Evolutionary conservation across 92 coral and sea anemone genomes (phyloP), one percentile per base, ranked within the genome.

Genomic region (Meandrina meandrites): DNA sequence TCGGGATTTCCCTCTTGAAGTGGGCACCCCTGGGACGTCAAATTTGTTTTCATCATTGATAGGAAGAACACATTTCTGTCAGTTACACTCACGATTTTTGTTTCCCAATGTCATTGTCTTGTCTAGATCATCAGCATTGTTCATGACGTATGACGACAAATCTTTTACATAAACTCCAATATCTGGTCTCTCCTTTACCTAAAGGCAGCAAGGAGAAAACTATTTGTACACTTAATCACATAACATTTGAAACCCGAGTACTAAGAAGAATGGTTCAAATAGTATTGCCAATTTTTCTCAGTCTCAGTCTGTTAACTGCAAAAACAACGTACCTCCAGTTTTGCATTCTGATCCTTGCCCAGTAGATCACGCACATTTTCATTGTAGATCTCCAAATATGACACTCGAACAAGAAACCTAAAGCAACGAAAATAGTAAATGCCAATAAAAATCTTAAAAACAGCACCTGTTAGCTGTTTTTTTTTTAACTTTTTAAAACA

Each of bases 171-270:
- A 97, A 11, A 97, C 99, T 68, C 99, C 99, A 82, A 97, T 80
- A 79, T 97, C 98, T 22, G 99, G 99, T 30, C 99, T 87, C 83
- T 97, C 99, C 82, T 97, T 97, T n/a, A 97, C 99, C 99, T 97
- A 64, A 56, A 70, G 37, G 42, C 56, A 24, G 5, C 35, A n/a
- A 14, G 45, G 42, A 67, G 64, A 70, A 57, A 71, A 64, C 13
- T 13, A 60, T n/a, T 18, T 18, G 66, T 19, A 0, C 27, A 16
- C 64, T 31, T 22, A 7, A 60, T 3, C 6, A 66, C 34, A 12
- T 13, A 1, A 34, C n/a, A 37, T 12, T 80, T 18, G 15, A 21
- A 76, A n/a, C 3, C 35, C 22, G 31, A 54, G 35, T 42, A 40
- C n/a, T 9, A 35, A 30, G 22, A 27, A 7, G 30, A 67, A 79